Base-by-base conservation (phyloP, 1,140 invertebrate genomes). In the Lordiphosa clarofinis region DNA sequence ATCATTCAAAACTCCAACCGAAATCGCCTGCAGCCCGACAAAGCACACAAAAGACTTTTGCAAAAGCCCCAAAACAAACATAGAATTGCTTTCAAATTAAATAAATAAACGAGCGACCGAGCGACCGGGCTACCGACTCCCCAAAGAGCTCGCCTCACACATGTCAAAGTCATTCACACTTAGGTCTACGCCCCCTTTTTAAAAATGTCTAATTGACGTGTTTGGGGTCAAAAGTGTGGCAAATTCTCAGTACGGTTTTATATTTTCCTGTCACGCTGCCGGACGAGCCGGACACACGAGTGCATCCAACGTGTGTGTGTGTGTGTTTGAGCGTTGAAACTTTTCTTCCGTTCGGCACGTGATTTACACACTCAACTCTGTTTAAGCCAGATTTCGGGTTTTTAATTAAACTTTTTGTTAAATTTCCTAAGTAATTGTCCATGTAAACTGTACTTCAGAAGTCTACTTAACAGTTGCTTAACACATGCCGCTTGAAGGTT, bases 381-480 rank as follows among this genome's bases (percentile, higher is more conserved):
- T 54, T 7, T 7, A 11, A 28, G 24, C 19, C 42, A 19, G 10
- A 58, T 66, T 75, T 66, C 60, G 38, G 56, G 50, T 56, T 55
- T 31, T 52, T 75, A 72, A 78, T 72, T 76, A 67, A 56, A 40
- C 33, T 52, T 42, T 56, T 50, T 38, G 9, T 52, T 12, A 24
- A 55, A 33, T 33, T 38, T 19, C 13, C n/a, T 15, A 60, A 61
- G 65, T 75, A 81, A 75, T 75, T 76, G 72, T 59, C 52, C 58
- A 44, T 82, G 76, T 75, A 75, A 74, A 73, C 56, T 53, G 67
- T 62, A 49, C 43, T 68, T 76, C 11, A 13, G 24, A 62, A 82
- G 58, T 76, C 75, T 31, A 71, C 62, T 81, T 76, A 84, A 72
- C 76, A 82, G 72, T 62, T 74, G 73, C 59, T 82, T 82, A 84